Percentiles rank a stretch among this genome's conserved stretches.
phyloP scores from a whole-genome alignment of 1,140 invertebrate genomes.

The Dendroctonus ponderosae region DNA sequence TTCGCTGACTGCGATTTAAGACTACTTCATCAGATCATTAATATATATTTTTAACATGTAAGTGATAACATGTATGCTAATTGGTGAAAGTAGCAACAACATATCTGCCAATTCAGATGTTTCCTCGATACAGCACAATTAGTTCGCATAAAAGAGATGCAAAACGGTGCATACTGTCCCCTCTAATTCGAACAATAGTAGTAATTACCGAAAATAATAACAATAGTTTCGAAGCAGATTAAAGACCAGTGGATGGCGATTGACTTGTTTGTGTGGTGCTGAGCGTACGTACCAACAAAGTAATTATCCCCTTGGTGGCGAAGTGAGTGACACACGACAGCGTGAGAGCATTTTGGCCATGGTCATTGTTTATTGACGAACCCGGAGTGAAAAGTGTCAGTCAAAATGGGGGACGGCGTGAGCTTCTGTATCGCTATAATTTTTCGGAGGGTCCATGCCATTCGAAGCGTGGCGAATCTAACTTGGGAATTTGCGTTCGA shows the following conservation, averaged over 20 bases:
- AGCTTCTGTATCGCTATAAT: conserved; percentile 24
- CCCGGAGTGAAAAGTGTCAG: conserved; percentile 22
- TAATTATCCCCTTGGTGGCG: conserved; percentile 22
- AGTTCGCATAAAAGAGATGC: too few species aligned
- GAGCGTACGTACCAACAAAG: conserved; percentile 22
- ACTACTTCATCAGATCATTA: too few species aligned
- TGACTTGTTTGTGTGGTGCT: conserved; percentile 14
- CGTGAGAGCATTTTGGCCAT: conserved; percentile 16
- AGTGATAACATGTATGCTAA: too few species aligned
- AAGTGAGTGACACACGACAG: conserved; percentile 19
- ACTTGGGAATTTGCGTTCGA: conserved; percentile 17
- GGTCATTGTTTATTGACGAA: conserved; percentile 27
- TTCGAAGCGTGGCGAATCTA: conserved; percentile 20
- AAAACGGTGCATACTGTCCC: too few species aligned
- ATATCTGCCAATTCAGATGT: too few species aligned
- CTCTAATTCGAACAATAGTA: not conserved
- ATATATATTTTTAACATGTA: too few species aligned
- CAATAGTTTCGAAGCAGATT: conserved; percentile 11
- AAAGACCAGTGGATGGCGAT: conserved; percentile 10
- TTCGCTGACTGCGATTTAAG: too few species aligned
- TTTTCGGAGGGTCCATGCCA: conserved; percentile 17
- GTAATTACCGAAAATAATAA: not conserved
- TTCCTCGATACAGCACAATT: too few species aligned
- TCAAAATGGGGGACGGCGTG: conserved; percentile 24
- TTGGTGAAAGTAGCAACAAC: too few species aligned